Base-by-base conservation (phyloP, 2,888 invertebrate species). In the Harpalus rubripes region DNA sequence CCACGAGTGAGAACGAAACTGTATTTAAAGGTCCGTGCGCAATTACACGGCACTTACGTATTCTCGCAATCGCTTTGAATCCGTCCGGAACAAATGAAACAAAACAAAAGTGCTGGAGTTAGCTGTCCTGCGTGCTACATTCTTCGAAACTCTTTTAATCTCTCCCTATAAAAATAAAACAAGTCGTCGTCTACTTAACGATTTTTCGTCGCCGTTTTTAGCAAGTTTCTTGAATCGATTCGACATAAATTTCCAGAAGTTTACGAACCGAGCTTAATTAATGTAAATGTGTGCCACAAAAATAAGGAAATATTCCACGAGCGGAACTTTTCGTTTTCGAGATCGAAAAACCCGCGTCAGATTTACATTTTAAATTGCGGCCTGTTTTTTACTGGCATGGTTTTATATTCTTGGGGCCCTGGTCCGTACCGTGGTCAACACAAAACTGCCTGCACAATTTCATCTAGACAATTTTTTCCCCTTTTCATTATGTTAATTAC, bases 321-420 rank as follows among this genome's bases (percentile, higher is more conserved):
- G 72, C 18, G 82, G 68, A 52, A 68, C 72, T 80, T 80, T 81
- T 81, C 65, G 81, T 68, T 81, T 56, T 68, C 56, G 63, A 59
- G 74, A 83, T 83, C 83, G 83, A 83, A 83, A 83, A 83, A 83
- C 83, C 59, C 41, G 74, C 39, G 44, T 39, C 44, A 74, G 83
- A 83, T 83, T 83, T 83, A 83, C 83, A 83, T 83, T 83, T 83
- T 83, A 83, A 74, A 83, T 83, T 83, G 83, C 61, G 78, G 78
- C 56, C 78, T 78, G 78, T 78, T 78, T 78, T 78, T 78, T 78
- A 78, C 78, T 58, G 58, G 78, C 58, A 16, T 15, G 78, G 58
- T 78, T 78, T 78, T 78, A 78, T 78, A 58, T 78, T 78, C 78
- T 78, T 58, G 26, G 32, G 56, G 78, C 78, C 8, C 15, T 78